These are phyloP conservation scores for Calyptomena viridis DNA, from an alignment of 2,113 vertebrate genomes.

Conservation along the genomic window DNA sequence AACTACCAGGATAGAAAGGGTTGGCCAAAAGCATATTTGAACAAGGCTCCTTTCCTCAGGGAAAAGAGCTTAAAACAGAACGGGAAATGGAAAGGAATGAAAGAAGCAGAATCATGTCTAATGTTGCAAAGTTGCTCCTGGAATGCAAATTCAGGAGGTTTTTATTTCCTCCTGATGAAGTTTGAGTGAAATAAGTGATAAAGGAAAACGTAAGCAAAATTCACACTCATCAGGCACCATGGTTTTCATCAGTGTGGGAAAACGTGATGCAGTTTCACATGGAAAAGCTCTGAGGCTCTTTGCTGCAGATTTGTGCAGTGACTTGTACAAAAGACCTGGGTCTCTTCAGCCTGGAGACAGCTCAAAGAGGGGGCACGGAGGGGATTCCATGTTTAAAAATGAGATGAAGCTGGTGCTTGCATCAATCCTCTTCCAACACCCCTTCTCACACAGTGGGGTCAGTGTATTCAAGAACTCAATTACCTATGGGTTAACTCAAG, in stretches of 20 bases:
- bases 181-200: slow-evolving; percentile 5
- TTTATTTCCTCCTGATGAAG: slow-evolving; percentile 3
- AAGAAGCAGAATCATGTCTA: not conserved
- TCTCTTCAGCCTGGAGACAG: not conserved
- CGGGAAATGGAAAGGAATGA: not conserved
- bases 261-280: not conserved
- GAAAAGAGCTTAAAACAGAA: not conserved
- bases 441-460: not conserved
- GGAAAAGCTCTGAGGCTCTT: not conserved
- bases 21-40: accelerated
- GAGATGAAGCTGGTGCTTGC: not conserved
- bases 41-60: not conserved
- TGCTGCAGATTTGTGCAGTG: not conserved
- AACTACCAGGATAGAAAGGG: not conserved
- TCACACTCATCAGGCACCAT: not conserved
- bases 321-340: not conserved
- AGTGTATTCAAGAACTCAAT: not conserved
- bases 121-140: not conserved
- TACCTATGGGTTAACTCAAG: not conserved
- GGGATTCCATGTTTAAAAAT: not conserved
- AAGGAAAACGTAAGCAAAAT: slow-evolving; percentile 33
- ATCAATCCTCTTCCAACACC: not conserved
- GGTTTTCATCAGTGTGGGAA: not conserved
- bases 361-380: accelerated
- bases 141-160: not conserved